Evolutionary conservation across 23 tunicate genomes (phyloP), one percentile per base, ranked within the genome.

Genomic region (Trididemnum nubilum): DNA sequence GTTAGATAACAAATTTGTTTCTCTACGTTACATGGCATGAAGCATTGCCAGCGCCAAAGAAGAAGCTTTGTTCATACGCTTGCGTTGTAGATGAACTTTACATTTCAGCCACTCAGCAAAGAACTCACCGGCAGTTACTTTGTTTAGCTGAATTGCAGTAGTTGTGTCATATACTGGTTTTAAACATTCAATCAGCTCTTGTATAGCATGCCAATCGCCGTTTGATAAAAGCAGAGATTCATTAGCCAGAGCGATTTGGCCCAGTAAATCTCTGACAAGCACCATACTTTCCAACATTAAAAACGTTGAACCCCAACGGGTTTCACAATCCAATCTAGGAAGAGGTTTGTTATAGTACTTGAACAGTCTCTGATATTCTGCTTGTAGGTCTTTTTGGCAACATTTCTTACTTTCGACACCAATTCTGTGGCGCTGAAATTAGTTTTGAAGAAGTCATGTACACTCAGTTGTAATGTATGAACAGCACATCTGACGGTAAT

Each of bases 401-500:
- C 54, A 44, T 44, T 44, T 44, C 54, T 9, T 7, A 44, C 9
- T 44, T 44, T 44, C 15, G 54, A 44, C 12, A 44, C 54, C 9
- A 44, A 7, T 44, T 44, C 54, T 44, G 12, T 44, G 15, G 54
- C 54, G 15, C 15, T 44, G 54, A 15, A 44, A 44, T 44, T 44
- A 7, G 54, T 15, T 44, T 44, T 44, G 15, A 44, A 44, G 54
- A 44, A 44, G 54, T 44, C 54, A 5, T 73, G 28, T 19, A 73
- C 60, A 44, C 79, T 21, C 4, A 73, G 29, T 61, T 61, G 67
- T 24, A 73, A 33, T 4, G 32, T 73, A 24, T 73, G 79, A 25
- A n/a, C 79, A 3, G 79, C 59, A n/a, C 79, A 73, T 2, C 59
- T 5, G 38, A 73, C 30, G 24, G 26, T 31, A 25, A 19, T 18